phyloP scores from a whole-genome alignment of 1,140 invertebrate species.

The Colletes gigas region DNA sequence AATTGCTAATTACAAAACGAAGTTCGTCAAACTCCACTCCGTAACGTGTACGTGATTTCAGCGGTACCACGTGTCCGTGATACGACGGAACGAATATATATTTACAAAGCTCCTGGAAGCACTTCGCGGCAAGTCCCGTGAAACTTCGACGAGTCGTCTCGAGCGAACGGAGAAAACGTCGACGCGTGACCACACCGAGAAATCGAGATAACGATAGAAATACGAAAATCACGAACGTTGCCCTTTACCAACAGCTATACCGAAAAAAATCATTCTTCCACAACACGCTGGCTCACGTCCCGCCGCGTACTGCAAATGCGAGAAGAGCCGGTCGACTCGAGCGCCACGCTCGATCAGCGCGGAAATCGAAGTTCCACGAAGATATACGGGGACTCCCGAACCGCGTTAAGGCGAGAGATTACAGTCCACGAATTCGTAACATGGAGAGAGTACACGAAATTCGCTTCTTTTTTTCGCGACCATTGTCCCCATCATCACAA shows the following conservation, averaged over 20 bases:
- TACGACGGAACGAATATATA: background rate
- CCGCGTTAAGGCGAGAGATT: conserved; percentile 26
- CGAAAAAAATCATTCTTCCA: conserved; percentile 50
- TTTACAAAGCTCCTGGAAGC: background rate
- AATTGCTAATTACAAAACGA: background rate
- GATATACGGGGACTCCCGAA: conserved; percentile 52
- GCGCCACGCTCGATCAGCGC: conserved; percentile 60
- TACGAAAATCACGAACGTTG: conserved; percentile 3
- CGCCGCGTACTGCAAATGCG: conserved; percentile 66
- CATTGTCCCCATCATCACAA: background rate
- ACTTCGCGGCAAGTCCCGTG: background rate
- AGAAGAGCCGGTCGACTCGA: conserved; percentile 53
- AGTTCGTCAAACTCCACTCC: background rate
- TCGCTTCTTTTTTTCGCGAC: conserved; percentile 6
- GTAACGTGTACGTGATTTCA: background rate
- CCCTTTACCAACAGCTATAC: conserved; percentile 4
- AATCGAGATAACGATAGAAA: background rate
- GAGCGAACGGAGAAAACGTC: background rate
- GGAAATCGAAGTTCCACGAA: conserved; percentile 40
- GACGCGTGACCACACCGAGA: background rate
- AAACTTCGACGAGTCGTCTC: background rate
- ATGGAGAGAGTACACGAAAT: conserved; percentile 14
- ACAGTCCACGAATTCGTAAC: conserved; percentile 31
- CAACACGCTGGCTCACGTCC: conserved; percentile 66
- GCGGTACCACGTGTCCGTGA: conserved; percentile 40